Base-by-base conservation (phyloP, 2,888 invertebrate genomes). In the Sinhomidia bicolor region DNA sequence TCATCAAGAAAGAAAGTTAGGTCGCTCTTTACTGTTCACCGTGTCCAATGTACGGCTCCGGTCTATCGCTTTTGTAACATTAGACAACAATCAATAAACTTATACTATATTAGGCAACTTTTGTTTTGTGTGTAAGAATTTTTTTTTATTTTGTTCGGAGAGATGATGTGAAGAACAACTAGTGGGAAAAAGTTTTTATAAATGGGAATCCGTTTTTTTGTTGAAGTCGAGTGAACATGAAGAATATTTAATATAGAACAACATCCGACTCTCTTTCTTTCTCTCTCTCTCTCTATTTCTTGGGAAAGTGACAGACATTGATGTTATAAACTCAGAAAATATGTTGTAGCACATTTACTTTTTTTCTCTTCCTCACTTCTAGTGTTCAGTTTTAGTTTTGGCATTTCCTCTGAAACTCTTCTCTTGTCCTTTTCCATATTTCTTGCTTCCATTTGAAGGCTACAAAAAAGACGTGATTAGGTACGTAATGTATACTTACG, bases 281-380 rank as follows among this genome's bases (percentile, higher is more conserved):
- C n/a, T n/a, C 2, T 44, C 68, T 41, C 2, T 6, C 41, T 60
- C 2, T 44, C 68, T 41, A 0, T 6, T 68, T 60, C 36, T 20
- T 54, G 51, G 82, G 12, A 71, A 82, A 71, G 54, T 82, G 82
- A 82, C 82, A 82, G 82, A 82, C 82, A 82, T 82, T 82, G 82
- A 82, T 71, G 82, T 82, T 54, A 68, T 71, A 82, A 82, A 82
- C 68, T 82, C 71, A 36, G 20, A 12, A 29, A 51, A 7, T 17
- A 54, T 71, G 44, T 54, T 82, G 32, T 54, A 47, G 26, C 17
- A 47, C 47, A 47, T 65, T 80, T 29, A 65, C 1, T 74, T 44
- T 74, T 71, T 71, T 44, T 44, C n/a, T n/a, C n/a, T n/a, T n/a
- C n/a, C n/a, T n/a, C n/a, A n/a, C n/a, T 41, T 7, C 7, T 23